Base-by-base conservation (phyloP, 2,888 invertebrate genomes). In the Euplagia quadripunctaria region DNA sequence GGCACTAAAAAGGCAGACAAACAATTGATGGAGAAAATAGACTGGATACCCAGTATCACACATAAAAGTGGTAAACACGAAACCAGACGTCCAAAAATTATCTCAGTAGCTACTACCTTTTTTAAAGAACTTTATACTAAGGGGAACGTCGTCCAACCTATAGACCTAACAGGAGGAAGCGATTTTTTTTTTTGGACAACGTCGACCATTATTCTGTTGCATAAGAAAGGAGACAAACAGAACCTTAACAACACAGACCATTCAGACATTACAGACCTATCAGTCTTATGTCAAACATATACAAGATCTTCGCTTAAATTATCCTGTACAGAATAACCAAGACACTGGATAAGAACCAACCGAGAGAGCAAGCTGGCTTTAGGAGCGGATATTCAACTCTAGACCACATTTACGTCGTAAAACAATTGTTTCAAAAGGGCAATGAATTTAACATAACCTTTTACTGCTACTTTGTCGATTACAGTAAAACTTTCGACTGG, bases 371-470 rank as follows among this genome's bases (percentile, higher is more conserved):
- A 41, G 67, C 67, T 7, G 67, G 67, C 4, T 66, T 66, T 17
- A 49, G 66, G 31, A 31, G 31, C 8, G 49, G 49, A 12, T 49
- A 49, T 12, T 49, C 49, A 12, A 49, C 12, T 9, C 43, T 46
- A 9, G 43, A 46, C 43, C 43, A 46, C 4, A 46, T 46, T 46
- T 31, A 31, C 31, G 31, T 31, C 6, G 4, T 46, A 9, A 46
- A 46, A 46, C 43, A 46, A 9, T 4, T 46, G 6, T 46, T 46
- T 46, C 3, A 51, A 52, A 67, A 55, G 16, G 41, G 67, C 31
- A 67, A 41, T 55, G 52, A 67, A 52, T 67, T 46, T 31, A 61
- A 61, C 61, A 20, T 61, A 61, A 61, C 61, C 61, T 61, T 61
- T 9, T 66, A 66, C n/a, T 61, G 61, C 61, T 61, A n/a, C 31